Base-by-base conservation (phyloP, 2,113 vertebrate species). In the Tylochromis polylepis region DNA sequence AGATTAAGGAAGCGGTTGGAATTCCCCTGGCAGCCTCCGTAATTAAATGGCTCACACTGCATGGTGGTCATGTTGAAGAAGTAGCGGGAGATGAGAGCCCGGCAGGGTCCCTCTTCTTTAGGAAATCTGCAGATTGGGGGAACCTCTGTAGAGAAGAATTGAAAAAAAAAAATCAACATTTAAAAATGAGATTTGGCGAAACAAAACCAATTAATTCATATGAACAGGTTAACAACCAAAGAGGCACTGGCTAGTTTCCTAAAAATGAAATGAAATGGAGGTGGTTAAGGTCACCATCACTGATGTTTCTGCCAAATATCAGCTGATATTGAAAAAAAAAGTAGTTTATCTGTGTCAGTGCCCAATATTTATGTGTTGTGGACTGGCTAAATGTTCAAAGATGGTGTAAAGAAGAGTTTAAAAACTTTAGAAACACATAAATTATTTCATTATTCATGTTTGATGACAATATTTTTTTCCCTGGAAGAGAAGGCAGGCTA, bases 31-130 rank as follows among this genome's bases (percentile, higher is more conserved):
- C 98, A 98, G 58, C 97, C 96, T 0, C 97, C 97, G 0, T 97
- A 97, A 20, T 31, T 6, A 57, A 98, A 97, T 20, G 91, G 55
- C 90, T 99, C 97, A 84, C 99, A 99, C 55, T 89, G 92, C 97
- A 98, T 97, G 1, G 97, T 95, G 77, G 92, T 96, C 95, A 99
- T 94, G 93, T 99, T 98, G 93, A 98, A 99, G 94, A 97, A 98
- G 1, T 97, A 99, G 56, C 91, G 86, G 31, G 1, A 89, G 1
- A 95, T 22, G 3, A 95, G 14, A 57, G 82, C 93, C 2, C 96
- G 94, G 82, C 98, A 98, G 2, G 85, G 87, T 16, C 96, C 96
- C 38, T 83, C 91, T 1, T 95, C 94, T 81, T 94, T 94, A 36
- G 96, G 95, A 92, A 97, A 86, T 70, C 98, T 95, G 92, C 98